Evolutionary conservation across 2,113 vertebrate species (phyloP).

Genomic region (Elaphurus davidianus): DNA sequence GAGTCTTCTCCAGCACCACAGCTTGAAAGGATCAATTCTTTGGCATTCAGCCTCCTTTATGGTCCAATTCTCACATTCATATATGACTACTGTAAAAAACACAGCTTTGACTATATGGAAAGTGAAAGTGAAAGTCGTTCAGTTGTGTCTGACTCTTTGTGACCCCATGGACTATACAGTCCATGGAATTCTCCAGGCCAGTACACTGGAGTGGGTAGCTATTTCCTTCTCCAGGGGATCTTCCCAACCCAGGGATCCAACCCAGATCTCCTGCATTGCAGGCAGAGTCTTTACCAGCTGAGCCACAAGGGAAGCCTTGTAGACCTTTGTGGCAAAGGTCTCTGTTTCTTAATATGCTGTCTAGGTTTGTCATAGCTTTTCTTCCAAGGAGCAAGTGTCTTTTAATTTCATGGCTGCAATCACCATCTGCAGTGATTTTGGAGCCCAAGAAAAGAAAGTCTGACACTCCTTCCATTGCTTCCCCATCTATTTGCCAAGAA

Average conservation of each 20-base stretch:
- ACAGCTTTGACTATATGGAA: neutral
- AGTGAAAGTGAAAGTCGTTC: neutral
- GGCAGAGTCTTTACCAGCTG: neutral
- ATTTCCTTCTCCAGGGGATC: neutral
- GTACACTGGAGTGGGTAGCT: neutral
- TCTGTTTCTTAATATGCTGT: neutral
- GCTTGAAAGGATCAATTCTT: neutral
- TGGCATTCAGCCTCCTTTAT: neutral
- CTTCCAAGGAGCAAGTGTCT: neutral
- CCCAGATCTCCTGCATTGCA: neutral
- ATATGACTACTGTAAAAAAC: neutral
- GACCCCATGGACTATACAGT: neutral
- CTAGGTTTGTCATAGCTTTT: neutral
- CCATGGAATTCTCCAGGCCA: neutral
- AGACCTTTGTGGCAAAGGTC: neutral
- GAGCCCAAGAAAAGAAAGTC: neutral
- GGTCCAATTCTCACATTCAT: neutral
- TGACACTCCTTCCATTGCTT: neutral
- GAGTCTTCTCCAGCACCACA: neutral
- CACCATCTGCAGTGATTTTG: neutral
- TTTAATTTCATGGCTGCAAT: neutral
- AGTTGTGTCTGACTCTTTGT: neutral
- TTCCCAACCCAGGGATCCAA: neutral
- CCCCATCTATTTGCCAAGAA: neutral
- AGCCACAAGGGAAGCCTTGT: neutral